phyloP scores from a whole-genome alignment of 2,888 invertebrate genomes.

The Nomada flava region DNA sequence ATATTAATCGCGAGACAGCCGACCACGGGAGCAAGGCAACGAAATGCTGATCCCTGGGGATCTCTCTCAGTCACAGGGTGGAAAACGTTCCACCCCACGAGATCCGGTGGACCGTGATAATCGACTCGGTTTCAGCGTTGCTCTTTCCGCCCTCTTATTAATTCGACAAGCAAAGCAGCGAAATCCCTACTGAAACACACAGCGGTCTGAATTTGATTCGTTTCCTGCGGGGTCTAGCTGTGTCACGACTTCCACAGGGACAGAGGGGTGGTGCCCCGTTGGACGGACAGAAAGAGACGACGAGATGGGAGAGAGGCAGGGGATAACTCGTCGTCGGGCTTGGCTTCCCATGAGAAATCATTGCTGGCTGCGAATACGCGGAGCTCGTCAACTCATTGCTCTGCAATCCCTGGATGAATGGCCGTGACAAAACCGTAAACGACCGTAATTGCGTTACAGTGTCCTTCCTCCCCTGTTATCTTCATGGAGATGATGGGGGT shows the following conservation, averaged over 20 bases:
- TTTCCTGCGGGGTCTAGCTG: constrained; percentile 43
- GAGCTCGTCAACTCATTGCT: constrained; percentile 68
- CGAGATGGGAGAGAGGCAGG: constrained; percentile 15
- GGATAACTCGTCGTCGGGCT: constrained; percentile 55
- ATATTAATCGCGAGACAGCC: constrained; percentile 54
- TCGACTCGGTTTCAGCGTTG: constrained; percentile 10
- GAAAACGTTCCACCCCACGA: neutral
- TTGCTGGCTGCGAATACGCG: constrained; percentile 60
- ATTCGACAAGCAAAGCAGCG: constrained; percentile 62
- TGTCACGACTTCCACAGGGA: constrained; percentile 35
- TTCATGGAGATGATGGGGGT: neutral
- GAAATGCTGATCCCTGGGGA: neutral
- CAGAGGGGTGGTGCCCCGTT: constrained; percentile 20
- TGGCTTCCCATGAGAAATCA: constrained; percentile 71
- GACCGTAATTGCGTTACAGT: constrained; percentile 68
- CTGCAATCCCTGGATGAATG: constrained; percentile 72
- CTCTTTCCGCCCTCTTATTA: constrained; percentile 42
- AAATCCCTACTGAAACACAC: constrained; percentile 47
- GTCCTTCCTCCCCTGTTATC: constrained; percentile 5
- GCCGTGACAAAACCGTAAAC: constrained; percentile 74
- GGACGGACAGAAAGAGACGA: constrained; percentile 19
- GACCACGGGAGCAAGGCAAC: neutral
- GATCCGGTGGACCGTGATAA: constrained; percentile 16
- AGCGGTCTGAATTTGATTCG: constrained; percentile 66
- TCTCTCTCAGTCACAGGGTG: constrained; percentile 22